Base-by-base conservation (phyloP, 2,797 vertebrate species). In the Cynopterus sphinx region DNA sequence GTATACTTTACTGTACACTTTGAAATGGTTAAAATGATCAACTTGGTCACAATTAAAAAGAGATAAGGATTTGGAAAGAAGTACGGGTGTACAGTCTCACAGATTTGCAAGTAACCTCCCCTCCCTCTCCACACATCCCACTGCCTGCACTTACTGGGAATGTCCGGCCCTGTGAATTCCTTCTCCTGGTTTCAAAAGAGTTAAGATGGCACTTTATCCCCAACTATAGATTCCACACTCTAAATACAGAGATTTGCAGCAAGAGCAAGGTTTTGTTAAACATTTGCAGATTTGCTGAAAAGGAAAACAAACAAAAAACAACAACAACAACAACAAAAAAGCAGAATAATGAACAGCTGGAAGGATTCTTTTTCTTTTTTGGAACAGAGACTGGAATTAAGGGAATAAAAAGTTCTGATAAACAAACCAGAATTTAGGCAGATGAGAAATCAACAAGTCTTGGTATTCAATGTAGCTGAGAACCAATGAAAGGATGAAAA, bases 371-470 rank as follows among this genome's bases (percentile, higher is more conserved):
- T 71, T 36, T 31, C 6, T 43, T 79, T 71, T 91, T 85, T 39
- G 26, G 70, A 78, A 78, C 11, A 53, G 33, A 94, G 24, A 39
- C 75, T 94, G 57, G 43, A 92, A 71, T n/a, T 75, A 2, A 51
- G 46, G 9, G 53, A 46, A n/a, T 71, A 55, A 68, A 84, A 85
- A 15, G 63, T 78, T 91, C 68, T 57, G 63, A 78, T 33, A 86
- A 86, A 91, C 24, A 41, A 84, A 90, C 73, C 55, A 53, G 46
- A 68, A 73, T 73, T n/a, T 85, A 92, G 68, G 39, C 51, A 41
- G 55, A 95, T 90, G 84, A 74, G 24, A 79, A 88, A 90, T 61
- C 36, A 91, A 49, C 41, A 59, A 28, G 39, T 85, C 71, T 93
- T 59, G 71, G 39, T 78, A 31, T 89, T 85, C 53, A 43, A 55